phyloP scores from a whole-genome alignment of 2,888 invertebrate genomes.

The Thymelicus sylvestris region DNA sequence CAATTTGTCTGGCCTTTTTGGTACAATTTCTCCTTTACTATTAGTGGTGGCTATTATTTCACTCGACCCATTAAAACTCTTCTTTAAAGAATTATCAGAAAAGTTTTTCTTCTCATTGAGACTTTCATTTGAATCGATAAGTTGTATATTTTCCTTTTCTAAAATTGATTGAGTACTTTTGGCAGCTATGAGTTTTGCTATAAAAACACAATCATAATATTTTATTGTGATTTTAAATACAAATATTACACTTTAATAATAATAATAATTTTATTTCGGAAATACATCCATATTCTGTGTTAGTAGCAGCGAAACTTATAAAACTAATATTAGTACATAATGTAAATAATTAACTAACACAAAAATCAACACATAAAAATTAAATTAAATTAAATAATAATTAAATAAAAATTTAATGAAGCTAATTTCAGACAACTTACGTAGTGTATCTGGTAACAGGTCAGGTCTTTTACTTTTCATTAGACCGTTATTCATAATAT shows the following conservation, averaged over 20 bases:
- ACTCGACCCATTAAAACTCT: slow-evolving; percentile 69
- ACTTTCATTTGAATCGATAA: slow-evolving; percentile 73
- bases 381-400: no score
- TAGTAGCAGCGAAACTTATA: no score
- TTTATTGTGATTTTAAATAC: background rate
- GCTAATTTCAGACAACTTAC: slow-evolving; percentile 58
- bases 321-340: no score
- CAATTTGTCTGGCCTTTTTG: slow-evolving; percentile 80
- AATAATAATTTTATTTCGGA: no score
- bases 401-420: no score
- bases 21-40: slow-evolving; percentile 76
- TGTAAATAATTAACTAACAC: no score
- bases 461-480: slow-evolving; percentile 85
- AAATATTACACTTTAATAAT: no score
- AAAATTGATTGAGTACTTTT: slow-evolving; percentile 78
- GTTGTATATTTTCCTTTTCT: slow-evolving; percentile 76
- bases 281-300: no score
- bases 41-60: slow-evolving; percentile 81
- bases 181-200: slow-evolving; percentile 75
- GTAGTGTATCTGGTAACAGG: slow-evolving; percentile 85
- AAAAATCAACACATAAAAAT: no score
- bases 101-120: slow-evolving; percentile 71
- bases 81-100: slow-evolving; percentile 71
- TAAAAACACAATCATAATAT: slow-evolving; percentile 44
- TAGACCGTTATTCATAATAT: slow-evolving; percentile 74